Evolutionary conservation across 2,888 invertebrate genomes (phyloP), one percentile per base, ranked within the genome.

Genomic region (Protonemura montana): DNA sequence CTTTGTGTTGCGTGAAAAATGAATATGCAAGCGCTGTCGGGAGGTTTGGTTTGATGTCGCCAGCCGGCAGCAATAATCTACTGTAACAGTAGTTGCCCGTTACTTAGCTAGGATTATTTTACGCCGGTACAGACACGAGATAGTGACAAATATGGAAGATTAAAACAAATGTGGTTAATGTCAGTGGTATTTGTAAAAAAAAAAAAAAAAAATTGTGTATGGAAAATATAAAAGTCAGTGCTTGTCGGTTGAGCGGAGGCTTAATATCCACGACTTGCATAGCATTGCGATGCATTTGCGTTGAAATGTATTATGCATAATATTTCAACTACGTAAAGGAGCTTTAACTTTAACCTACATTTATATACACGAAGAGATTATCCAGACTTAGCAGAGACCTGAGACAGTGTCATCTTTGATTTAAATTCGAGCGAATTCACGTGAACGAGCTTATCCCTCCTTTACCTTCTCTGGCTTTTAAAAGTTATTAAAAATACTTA

Each of bases 351-450:
- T 59, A 59, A 59, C 59, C 59, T 59, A 59, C 59, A 59, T 59
- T 59, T 59, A 59, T 59, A 59, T 59, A 21, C 59, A 59, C 21
- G 59, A 59, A 59, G 6, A 59, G 59, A 59, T 59, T 59, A 59
- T 59, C 59, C 59, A 10, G 59, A 59, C 59, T 59, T 59, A 59
- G 59, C 13, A 10, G 59, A 59, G 59, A 59, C 59, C 13, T 21
- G 59, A 59, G 59, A 59, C 59, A 59, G 59, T 59, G 59, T 59
- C 59, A 59, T 59, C 59, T 59, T 59, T 59, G 59, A 59, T 59
- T 59, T 59, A 21, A 59, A 59, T 59, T 10, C 13, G 59, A 59
- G 59, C 1, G 21, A 21, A 59, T 21, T 59, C 13, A 59, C 13
- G 16, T 2, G 13, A 59, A 10, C 21, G 21, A 10, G 16, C 21